A percentile compares a stretch with the other conserved stretches of the same genome.
Evolutionary conservation across 1,140 invertebrate species (phyloP).

Genomic region (Papilio polytes): DNA sequence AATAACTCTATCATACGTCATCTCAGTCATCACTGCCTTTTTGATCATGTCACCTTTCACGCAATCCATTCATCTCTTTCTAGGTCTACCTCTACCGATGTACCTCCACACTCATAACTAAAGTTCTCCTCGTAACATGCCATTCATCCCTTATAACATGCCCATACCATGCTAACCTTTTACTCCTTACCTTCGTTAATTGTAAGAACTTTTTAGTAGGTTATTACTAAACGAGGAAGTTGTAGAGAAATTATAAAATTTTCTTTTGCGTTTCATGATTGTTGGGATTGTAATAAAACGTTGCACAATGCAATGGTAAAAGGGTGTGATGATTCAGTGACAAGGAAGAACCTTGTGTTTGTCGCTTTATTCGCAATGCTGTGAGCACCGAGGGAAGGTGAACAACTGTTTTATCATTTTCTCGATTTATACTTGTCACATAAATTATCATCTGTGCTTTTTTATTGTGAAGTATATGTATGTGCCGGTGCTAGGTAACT

Average conservation of each 20-base stretch:
- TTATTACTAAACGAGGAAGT: background rate
- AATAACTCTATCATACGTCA: no score
- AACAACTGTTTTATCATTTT: constrained; percentile 19
- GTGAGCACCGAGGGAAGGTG: constrained; percentile 3
- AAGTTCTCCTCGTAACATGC: no score
- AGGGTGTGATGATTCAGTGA: constrained; percentile 7
- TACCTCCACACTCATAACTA: no score
- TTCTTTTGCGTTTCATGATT: background rate
- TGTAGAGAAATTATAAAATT: background rate
- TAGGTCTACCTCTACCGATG: no score
- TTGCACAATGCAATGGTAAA: constrained; percentile 15
- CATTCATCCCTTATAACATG: no score
- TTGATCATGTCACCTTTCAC: no score
- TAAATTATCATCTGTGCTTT: constrained; percentile 20
- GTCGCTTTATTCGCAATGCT: constrained; percentile 19
- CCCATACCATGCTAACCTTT: no score
- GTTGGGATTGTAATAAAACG: background rate
- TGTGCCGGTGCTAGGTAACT: background rate
- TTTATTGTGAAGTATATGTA: background rate
- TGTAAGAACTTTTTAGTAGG: background rate
- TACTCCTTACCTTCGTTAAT: background rate
- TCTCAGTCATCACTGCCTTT: no score
- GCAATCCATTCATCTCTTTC: no score
- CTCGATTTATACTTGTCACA: constrained; percentile 15
- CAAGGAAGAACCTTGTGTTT: constrained; percentile 19